A percentile compares a stretch with the other conserved stretches of the same genome.
Evolutionary conservation across 2,888 invertebrate genomes (phyloP).

Genomic region (Clistopyga incitator): DNA sequence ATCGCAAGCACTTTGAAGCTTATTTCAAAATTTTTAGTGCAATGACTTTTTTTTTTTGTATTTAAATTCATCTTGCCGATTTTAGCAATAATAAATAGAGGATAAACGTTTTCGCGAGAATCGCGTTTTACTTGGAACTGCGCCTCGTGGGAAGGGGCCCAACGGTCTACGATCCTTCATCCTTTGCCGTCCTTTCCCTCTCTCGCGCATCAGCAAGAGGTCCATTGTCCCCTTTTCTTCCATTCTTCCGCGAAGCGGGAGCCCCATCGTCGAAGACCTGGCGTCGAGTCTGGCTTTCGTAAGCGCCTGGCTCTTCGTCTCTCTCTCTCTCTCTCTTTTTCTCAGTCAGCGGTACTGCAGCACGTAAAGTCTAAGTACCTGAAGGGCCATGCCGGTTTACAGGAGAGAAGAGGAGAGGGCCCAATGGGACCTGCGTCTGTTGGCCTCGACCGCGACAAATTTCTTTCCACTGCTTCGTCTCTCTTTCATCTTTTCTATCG

Average conservation of each 20-base stretch:
- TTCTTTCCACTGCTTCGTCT: slow-evolving; percentile 18
- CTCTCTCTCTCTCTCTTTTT: no score
- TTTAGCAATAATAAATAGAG: background rate
- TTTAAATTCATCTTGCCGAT: background rate
- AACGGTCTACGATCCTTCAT: slow-evolving; percentile 24
- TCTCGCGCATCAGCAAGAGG: slow-evolving; percentile 43
- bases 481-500: slow-evolving; percentile 58
- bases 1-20: no score
- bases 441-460: slow-evolving; percentile 38
- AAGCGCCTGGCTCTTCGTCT: slow-evolving; percentile 40
- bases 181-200: slow-evolving; percentile 1
- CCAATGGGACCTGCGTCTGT: slow-evolving; percentile 41
- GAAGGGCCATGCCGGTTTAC: slow-evolving; percentile 52
- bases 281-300: slow-evolving; percentile 58
- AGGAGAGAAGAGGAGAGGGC: slow-evolving; percentile 26
- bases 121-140: slow-evolving; percentile 33
- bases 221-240: slow-evolving; percentile 60
- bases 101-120: slow-evolving; percentile 25
- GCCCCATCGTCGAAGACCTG: slow-evolving; percentile 40
- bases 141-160: slow-evolving; percentile 16
- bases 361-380: slow-evolving; percentile 59
- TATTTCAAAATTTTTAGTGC: background rate
- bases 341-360: slow-evolving; percentile 1
- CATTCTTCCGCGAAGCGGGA: slow-evolving; percentile 62
- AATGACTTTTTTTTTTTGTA: background rate